phyloP scores from a whole-genome alignment of 1,140 invertebrate species.

The Hylaeus volcanicus region DNA sequence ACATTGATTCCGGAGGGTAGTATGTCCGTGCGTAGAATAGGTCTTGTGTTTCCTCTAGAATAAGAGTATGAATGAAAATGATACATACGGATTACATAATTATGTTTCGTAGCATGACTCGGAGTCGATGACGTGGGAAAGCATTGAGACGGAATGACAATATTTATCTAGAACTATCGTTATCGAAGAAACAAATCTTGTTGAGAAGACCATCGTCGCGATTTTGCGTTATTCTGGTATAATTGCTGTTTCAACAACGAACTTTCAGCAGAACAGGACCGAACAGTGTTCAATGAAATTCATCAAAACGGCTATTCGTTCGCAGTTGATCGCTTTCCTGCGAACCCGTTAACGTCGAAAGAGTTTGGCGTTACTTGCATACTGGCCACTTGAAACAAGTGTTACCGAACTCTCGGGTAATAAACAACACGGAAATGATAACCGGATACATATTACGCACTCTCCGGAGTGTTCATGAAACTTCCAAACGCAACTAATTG shows the following conservation, averaged over 20 bases:
- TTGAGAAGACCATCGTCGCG: no score
- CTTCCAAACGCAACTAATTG: constrained; percentile 18
- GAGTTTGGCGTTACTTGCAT: neutral
- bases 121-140: no score
- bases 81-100: no score
- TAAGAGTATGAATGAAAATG: no score
- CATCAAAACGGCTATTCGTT: neutral
- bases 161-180: no score
- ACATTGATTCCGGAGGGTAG: no score
- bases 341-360: neutral
- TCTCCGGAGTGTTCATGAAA: neutral
- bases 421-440: neutral
- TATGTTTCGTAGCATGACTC: no score
- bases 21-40: no score
- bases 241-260: neutral
- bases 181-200: no score
- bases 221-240: no score
- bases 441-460: neutral
- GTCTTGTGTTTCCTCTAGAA: no score
- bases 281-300: neutral
- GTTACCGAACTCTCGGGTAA: neutral
- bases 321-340: neutral
- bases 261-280: neutral
- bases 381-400: neutral
- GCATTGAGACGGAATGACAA: no score